Base-by-base conservation (phyloP, 2,113 vertebrate genomes). In the Caranx melampygus region DNA sequence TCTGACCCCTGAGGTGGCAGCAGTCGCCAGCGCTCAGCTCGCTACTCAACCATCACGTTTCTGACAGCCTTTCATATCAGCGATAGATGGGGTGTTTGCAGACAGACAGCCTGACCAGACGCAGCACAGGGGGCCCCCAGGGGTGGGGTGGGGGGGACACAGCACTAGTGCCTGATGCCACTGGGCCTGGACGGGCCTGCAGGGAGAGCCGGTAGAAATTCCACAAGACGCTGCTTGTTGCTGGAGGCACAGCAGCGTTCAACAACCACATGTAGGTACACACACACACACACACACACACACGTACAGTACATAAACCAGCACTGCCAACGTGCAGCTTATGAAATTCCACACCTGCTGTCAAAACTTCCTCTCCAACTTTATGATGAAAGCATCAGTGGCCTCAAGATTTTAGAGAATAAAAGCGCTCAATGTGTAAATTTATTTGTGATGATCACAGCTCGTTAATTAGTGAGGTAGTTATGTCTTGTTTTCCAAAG, bases 11-110 rank as follows among this genome's bases (percentile, higher is more conserved):
- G 74, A 90, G 90, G 91, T 88, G 91, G 81, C 87, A 82, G 87
- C 79, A 89, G 86, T 78, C 72, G 45, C 66, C 82, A 76, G 78
- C 58, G 74, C 54, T 87, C 81, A 75, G 73, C 83, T 89, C 59
- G 61, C 87, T 82, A 80, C 84, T 88, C 89, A 87, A 65, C 84
- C 86, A 61, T 87, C 85, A 86, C 81, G 58, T 80, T 75, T 89
- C 59, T 86, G 88, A 89, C 88, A 90, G 90, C 81, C 89, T 93
- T 93, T 91, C 87, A 92, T 90, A 89, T 86, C 75, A 84, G 65
- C 73, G 45, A 91, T 88, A 78, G 89, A 94, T 89, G 72, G 83
- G 79, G 91, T 91, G 90, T 93, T 89, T 86, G 84, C 82, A 81
- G 79, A 86, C 73, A 87, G 76, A 72, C 79, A 54, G 55, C 64